phyloP scores from a whole-genome alignment of 2,113 vertebrate genomes.

The Scomber japonicus region DNA sequence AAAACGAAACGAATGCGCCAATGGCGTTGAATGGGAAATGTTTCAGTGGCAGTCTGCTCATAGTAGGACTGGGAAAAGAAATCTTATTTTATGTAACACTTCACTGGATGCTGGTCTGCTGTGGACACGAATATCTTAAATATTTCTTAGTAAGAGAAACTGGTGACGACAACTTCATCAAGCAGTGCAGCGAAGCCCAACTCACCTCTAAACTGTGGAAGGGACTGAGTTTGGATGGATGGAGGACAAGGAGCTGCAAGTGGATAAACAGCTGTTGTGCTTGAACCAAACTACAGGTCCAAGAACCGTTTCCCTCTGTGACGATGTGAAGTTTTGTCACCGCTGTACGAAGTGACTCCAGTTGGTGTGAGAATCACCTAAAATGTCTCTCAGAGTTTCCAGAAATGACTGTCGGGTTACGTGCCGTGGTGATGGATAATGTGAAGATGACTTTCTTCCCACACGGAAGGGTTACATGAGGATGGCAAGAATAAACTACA shows the following conservation, averaged over 20 bases:
- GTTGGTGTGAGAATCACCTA: slow-evolving; percentile 44
- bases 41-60: slow-evolving; percentile 41
- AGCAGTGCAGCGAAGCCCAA: slow-evolving; percentile 26
- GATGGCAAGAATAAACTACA: not conserved
- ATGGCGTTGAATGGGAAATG: slow-evolving; percentile 64
- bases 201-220: slow-evolving; percentile 3
- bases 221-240: slow-evolving; percentile 7
- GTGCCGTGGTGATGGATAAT: slow-evolving; percentile 32
- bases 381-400: slow-evolving; percentile 4
- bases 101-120: slow-evolving; percentile 78
- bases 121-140: slow-evolving; percentile 56
- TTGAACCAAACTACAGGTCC: slow-evolving; percentile 58
- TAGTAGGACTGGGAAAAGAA: slow-evolving; percentile 28
- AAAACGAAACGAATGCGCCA: slow-evolving; percentile 67
- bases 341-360: slow-evolving; percentile 60
- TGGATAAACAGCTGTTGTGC: slow-evolving; percentile 34
- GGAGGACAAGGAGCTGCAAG: not conserved
- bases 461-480: slow-evolving; percentile 12
- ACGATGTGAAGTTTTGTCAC: slow-evolving; percentile 53
- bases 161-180: slow-evolving; percentile 35
- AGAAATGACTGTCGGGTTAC: slow-evolving; percentile 19
- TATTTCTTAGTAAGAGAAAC: slow-evolving; percentile 28
- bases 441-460: slow-evolving; percentile 57
- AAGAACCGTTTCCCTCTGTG: slow-evolving; percentile 54
- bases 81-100: slow-evolving; percentile 55